A percentile compares a stretch with the other conserved stretches of the same genome.
Conservation (phyloP, 2,113 vertebrate genomes). For the Centropus bengalensis region DNA sequence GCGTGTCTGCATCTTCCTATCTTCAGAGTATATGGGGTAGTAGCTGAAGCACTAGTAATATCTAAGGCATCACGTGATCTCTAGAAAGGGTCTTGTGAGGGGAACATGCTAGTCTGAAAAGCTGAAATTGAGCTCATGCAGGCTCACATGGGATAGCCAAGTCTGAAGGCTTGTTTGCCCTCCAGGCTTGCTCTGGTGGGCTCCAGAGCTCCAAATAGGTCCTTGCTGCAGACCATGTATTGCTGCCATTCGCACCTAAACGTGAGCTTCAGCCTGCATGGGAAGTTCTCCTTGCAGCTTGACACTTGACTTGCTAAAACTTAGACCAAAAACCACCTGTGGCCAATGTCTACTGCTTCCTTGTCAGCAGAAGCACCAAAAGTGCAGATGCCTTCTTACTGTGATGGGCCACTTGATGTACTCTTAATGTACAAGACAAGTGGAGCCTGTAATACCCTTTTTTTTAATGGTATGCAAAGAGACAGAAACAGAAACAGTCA, state of each 20-base stretch:
- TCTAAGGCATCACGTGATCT: neutral
- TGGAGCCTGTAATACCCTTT: neutral
- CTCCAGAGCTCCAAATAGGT: neutral
- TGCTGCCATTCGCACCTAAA: rapidly evolving
- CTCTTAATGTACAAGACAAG: neutral
- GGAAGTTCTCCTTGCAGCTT: neutral
- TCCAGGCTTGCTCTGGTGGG: neutral
- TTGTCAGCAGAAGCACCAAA: neutral
- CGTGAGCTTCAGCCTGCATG: neutral
- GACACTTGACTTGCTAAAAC: neutral
- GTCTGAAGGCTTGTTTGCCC: neutral
- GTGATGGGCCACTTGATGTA: neutral
- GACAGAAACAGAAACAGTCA: neutral
- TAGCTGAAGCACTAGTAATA: neutral
- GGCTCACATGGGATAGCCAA: neutral
- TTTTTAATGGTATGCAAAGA: neutral
- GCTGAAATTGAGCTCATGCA: neutral
- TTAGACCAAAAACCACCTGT: neutral
- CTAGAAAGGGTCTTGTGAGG: neutral
- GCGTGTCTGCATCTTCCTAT: neutral
- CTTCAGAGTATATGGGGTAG: neutral
- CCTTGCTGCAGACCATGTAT: rapidly evolving
- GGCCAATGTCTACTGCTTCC: neutral
- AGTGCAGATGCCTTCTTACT: neutral
- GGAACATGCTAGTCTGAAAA: neutral